phyloP scores from a whole-genome alignment of 2,797 vertebrate species.

The Cyprinodon diabolis region DNA sequence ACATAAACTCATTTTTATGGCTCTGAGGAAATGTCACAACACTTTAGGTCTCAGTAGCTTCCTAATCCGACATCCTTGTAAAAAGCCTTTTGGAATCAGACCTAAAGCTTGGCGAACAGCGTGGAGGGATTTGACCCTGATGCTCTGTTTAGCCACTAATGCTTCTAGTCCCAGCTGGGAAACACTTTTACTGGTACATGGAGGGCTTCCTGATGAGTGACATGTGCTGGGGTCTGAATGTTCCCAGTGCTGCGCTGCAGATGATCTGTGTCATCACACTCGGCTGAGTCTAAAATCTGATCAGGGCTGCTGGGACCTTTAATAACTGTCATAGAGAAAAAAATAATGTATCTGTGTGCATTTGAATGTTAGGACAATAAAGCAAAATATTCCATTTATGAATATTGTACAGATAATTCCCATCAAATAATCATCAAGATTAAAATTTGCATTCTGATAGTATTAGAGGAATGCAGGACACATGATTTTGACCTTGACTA shows the following conservation, averaged over 20 bases:
- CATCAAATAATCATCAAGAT: background rate
- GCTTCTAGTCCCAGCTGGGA: conserved; percentile 29
- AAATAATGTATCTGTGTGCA: background rate
- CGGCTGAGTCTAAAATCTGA: conserved; percentile 59
- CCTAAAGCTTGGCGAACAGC: conserved; percentile 16
- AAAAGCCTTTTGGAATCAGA: conserved; percentile 13
- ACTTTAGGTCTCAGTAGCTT: conserved; percentile 9
- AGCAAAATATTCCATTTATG: conserved; percentile 5
- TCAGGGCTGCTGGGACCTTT: conserved; percentile 51
- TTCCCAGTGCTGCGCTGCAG: background rate
- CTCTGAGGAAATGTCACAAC: background rate
- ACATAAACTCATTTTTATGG: background rate
- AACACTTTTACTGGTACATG: conserved; percentile 16
- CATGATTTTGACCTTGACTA: too few relatives aligned
- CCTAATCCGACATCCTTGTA: background rate
- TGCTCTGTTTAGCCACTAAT: conserved; percentile 45
- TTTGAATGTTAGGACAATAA: background rate
- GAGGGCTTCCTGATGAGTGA: conserved; percentile 1
- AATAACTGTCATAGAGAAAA: conserved; percentile 34
- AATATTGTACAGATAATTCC: background rate
- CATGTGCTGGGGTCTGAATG: background rate
- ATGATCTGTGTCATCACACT: conserved; percentile 48
- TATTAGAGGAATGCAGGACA: background rate
- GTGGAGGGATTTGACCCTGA: conserved; percentile 36
- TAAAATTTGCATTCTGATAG: background rate